Evolutionary conservation across 2,888 invertebrate species (phyloP).

Genomic region (Cerastis leucographa): DNA sequence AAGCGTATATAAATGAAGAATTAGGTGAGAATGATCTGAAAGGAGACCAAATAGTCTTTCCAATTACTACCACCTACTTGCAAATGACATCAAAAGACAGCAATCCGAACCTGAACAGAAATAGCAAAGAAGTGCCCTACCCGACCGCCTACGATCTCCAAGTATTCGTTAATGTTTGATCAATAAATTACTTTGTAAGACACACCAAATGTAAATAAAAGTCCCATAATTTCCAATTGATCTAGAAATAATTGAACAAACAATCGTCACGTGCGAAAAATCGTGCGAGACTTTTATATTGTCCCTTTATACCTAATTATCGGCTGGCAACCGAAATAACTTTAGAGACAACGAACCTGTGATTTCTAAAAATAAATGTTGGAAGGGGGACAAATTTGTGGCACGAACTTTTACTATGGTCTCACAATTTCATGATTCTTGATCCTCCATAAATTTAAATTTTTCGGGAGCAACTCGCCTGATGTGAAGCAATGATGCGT

Average conservation of each 20-base stretch:
- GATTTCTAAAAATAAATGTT: not conserved
- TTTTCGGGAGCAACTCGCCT: no score
- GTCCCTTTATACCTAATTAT: constrained; percentile 10
- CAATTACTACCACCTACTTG: constrained; percentile 6
- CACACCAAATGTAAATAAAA: constrained; percentile 19
- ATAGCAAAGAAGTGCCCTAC: constrained; percentile 3
- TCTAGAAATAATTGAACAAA: constrained; percentile 40
- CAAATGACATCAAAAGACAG: constrained; percentile 17
- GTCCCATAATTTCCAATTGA: constrained; percentile 28
- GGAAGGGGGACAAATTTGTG: not conserved
- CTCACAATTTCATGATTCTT: not conserved
- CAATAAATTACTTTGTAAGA: constrained; percentile 15
- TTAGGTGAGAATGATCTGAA: not conserved
- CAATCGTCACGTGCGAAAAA: constrained; percentile 17
- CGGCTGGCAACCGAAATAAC: constrained; percentile 11
- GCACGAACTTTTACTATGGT: not conserved
- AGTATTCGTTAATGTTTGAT: constrained; percentile 16
- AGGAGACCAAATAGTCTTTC: constrained; percentile 13
- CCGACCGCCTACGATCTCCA: not conserved
- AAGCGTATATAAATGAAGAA: not conserved
- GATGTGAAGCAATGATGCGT: no score
- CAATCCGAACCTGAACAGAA: not conserved
- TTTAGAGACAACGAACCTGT: not conserved
- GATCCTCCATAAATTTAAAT: not conserved
- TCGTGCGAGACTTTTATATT: constrained; percentile 6